phyloP scores from a whole-genome alignment of 2,888 invertebrate species.

The Philonicus albiceps region DNA sequence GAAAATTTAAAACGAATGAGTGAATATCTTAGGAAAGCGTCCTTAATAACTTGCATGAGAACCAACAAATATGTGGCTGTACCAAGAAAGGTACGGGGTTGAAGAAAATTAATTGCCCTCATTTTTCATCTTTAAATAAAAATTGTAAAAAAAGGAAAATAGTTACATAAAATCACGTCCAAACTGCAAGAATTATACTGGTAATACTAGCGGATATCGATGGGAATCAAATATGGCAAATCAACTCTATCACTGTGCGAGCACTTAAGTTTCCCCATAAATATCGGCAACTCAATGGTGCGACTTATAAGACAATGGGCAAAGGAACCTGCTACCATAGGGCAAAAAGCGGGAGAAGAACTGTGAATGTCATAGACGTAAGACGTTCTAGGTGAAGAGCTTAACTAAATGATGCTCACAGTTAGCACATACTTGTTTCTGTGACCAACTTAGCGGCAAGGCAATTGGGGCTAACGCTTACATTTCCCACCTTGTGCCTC shows the following conservation, averaged over 20 bases:
- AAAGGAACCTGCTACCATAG: background rate
- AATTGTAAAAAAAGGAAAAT: background rate
- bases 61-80: background rate
- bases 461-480: conserved; percentile 14
- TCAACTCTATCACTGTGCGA: conserved; percentile 10
- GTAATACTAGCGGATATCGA: conserved; percentile 16
- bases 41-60: background rate
- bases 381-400: conserved; percentile 24
- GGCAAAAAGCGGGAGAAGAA: conserved; percentile 8
- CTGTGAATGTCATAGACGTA: conserved; percentile 14
- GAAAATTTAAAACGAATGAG: background rate
- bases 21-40: background rate
- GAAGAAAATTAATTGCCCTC: background rate
- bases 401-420: conserved; percentile 34
- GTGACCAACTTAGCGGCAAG: conserved; percentile 23
- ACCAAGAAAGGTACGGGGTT: background rate
- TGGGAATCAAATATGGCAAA: conserved; percentile 33
- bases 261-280: conserved; percentile 4
- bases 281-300: conserved; percentile 26
- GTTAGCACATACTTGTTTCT: conserved; percentile 10
- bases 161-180: background rate
- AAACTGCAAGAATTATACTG: background rate
- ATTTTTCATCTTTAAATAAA: background rate
- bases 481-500: background rate
- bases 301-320: conserved; percentile 34